phyloP scores from a whole-genome alignment of 2,797 vertebrate genomes.

The Simalia tracyae region DNA sequence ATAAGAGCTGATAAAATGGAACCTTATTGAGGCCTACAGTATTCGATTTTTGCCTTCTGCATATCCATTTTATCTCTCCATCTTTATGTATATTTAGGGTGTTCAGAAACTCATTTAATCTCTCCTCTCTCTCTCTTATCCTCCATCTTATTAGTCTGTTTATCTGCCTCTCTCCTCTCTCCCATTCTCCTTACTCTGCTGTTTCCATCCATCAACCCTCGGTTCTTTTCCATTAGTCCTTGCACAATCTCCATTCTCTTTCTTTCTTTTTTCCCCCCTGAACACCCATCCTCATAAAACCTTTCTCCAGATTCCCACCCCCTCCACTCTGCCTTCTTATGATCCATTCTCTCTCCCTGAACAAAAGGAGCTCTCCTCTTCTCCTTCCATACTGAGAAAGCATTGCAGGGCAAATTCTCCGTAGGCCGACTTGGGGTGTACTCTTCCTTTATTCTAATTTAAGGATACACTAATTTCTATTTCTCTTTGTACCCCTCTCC shows the following conservation, averaged over 20 bases:
- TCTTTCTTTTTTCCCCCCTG: background rate
- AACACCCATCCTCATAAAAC: background rate
- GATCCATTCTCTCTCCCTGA: background rate
- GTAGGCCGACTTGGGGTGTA: background rate
- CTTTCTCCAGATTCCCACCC: background rate
- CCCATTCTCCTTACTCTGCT: background rate
- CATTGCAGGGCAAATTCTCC: background rate
- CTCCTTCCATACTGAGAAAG: background rate
- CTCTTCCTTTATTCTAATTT: background rate
- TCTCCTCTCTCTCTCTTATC: background rate
- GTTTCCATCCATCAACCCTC: background rate
- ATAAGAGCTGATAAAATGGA: background rate
- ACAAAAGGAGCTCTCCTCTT: constrained; percentile 23
- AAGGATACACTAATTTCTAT: background rate
- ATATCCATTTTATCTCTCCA: background rate
- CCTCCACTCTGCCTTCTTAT: background rate
- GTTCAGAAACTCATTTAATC: background rate
- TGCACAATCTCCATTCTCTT: no score
- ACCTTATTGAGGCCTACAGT: background rate
- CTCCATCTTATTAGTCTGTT: background rate
- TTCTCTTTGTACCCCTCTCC: background rate
- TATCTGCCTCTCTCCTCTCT: background rate
- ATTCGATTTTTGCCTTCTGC: background rate
- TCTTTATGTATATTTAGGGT: background rate
- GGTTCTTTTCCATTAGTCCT: background rate